Base-by-base conservation (phyloP, 2,113 vertebrate genomes). In the Vulpes vulpes region DNA sequence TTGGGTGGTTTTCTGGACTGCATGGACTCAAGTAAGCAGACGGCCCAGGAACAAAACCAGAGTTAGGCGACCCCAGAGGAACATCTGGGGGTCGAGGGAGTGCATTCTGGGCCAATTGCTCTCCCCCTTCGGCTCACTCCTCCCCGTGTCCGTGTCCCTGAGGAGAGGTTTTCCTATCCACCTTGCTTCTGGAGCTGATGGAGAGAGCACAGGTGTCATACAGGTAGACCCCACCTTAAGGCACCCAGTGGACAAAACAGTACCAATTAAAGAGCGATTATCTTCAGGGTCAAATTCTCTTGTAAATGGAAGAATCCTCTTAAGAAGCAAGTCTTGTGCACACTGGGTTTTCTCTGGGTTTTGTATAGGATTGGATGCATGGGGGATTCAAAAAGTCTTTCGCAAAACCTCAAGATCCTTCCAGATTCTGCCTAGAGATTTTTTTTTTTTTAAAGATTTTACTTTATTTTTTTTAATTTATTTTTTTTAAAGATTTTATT, bases 381-480 rank as follows among this genome's bases (percentile, higher is more conserved):
- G 22, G 11, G 25, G 38, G 62, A 55, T 53, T 89, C 59, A 32
- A 67, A 93, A 96, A 82, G 92, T 19, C 65, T 89, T 65, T 55
- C 64, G 30, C 27, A 79, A 62, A 92, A 62, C n/a, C 57, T n/a
- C 23, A 60, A 78, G 74, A 53, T 62, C 49, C 64, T 67, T 91
- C 92, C 73, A 49, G 53, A 67, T 91, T 95, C 71, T 67, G 74
- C 78, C 78, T 86, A 53, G 60, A 79, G n/a, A 67, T 84, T 76
- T 83, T 35, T 35, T 83, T 35, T 35, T 35, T 35, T 35, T 35
- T 35, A 35, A 35, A 35, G 35, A 35, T 35, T 35, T 35, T 35
- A 35, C 2, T 35, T 35, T 35, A 35, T 35, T 35, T 35, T 35
- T 35, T 35, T 35, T 35, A 35, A 35, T 35, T 35, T 35, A 35